Conservation (phyloP, 2,888 invertebrate genomes). For the Apantesis nais region DNA sequence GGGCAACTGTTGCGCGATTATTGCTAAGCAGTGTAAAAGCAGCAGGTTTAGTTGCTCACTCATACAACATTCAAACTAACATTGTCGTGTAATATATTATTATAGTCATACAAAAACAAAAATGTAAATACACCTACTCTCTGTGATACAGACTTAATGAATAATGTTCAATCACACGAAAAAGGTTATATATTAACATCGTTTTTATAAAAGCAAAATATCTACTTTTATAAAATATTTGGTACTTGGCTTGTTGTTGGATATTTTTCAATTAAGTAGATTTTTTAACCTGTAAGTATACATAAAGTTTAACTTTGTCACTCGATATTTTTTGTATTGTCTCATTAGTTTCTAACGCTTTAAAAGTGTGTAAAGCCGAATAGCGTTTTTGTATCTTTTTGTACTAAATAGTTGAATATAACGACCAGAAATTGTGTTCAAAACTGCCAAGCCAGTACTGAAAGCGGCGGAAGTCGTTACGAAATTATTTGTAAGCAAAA, state of each 20-base stretch:
- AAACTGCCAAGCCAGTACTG: slow-evolving; percentile 6
- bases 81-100: background rate
- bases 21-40: slow-evolving; percentile 20
- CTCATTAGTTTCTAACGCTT: background rate
- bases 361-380: background rate
- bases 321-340: background rate
- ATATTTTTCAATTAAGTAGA: slow-evolving; percentile 4
- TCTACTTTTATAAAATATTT: slow-evolving; percentile 30
- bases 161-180: slow-evolving; percentile 22
- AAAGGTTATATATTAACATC: slow-evolving; percentile 28
- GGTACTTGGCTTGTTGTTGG: slow-evolving; percentile 8
- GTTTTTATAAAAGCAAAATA: slow-evolving; percentile 19
- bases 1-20: slow-evolving; percentile 6
- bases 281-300: background rate
- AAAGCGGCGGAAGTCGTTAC: background rate
- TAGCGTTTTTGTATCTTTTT: slow-evolving; percentile 1
- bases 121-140: slow-evolving; percentile 23
- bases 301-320: background rate
- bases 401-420: slow-evolving; percentile 2
- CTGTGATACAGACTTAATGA: slow-evolving; percentile 18
- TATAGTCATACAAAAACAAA: slow-evolving; percentile 26
- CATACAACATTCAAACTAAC: slow-evolving; percentile 6
- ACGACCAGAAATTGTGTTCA: slow-evolving; percentile 12
- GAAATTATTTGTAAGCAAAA: slow-evolving; percentile 3
- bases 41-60: background rate